Base-by-base conservation (phyloP, 2,888 invertebrate genomes). In the Micropterix aruncella region DNA sequence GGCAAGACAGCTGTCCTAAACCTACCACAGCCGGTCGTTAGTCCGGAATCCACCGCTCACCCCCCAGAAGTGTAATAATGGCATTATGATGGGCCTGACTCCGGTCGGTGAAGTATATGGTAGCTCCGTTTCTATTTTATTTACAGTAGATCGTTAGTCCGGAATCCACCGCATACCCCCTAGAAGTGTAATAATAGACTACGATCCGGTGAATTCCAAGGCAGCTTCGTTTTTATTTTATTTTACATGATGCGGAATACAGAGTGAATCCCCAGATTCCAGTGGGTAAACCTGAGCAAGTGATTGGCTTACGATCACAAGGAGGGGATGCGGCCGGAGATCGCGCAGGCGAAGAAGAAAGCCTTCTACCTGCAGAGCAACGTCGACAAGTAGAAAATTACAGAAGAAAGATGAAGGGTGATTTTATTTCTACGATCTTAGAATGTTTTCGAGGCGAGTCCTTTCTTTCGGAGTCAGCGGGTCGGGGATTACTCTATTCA, bases 211-310 rank as follows among this genome's bases (percentile, higher is more conserved):
- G n/a, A n/a, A n/a, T n/a, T n/a, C n/a, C n/a, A n/a, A n/a, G n/a
- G n/a, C n/a, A n/a, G n/a, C n/a, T n/a, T n/a, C n/a, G n/a, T n/a
- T n/a, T n/a, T n/a, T n/a, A n/a, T n/a, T n/a, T n/a, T n/a, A n/a
- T n/a, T n/a, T n/a, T n/a, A 94, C 53, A 79, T 81, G 60, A 73
- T 94, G 37, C 99, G 99, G 99, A 93, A 88, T 57, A 85, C 97
- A 51, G 97, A 96, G 62, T 99, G 96, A 62, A 74, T 97, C 50
- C 83, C 90, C 2, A 79, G 88, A 52, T 97, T 97, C 60, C 95
- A 95, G 65, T 99, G 97, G 97, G 74, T 83, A 18, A 95, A 99
- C 63, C 71, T 99, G 38, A 89, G 88, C 59, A 97, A 97, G 66
- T 75, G 94, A 52, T 68, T 97, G 52, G 87, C 88, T 2, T 95